Conservation (phyloP, 2,797 vertebrate species). For the Characodon lateralis region DNA sequence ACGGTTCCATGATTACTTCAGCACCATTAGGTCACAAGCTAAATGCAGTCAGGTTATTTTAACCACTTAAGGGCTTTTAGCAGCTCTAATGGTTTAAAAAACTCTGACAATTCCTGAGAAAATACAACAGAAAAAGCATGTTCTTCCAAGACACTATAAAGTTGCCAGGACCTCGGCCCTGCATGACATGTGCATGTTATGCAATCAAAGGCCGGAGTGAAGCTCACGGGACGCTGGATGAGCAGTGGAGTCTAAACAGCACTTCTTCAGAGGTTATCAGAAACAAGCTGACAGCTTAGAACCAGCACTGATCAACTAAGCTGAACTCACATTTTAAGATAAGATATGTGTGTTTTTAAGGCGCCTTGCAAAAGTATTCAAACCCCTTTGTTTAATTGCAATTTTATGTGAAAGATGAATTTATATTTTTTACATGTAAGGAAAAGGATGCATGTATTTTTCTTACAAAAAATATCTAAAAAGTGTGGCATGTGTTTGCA, state of each 20-base stretch:
- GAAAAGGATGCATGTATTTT: too few relatives aligned
- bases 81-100: slow-evolving; percentile 50
- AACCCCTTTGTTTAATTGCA: not conserved
- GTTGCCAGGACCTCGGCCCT: slow-evolving; percentile 38
- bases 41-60: slow-evolving; percentile 36
- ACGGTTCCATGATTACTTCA: slow-evolving; percentile 35
- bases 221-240: slow-evolving; percentile 53
- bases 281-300: slow-evolving; percentile 20
- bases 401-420: not conserved
- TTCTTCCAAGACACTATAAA: slow-evolving; percentile 56
- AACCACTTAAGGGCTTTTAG: slow-evolving; percentile 12
- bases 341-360: not conserved
- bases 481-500: too few relatives aligned
- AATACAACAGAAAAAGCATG: slow-evolving; percentile 37
- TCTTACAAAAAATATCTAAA: too few relatives aligned
- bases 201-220: slow-evolving; percentile 45
- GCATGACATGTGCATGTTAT: slow-evolving; percentile 46
- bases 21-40: slow-evolving; percentile 35
- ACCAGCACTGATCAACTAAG: slow-evolving; percentile 17
- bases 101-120: slow-evolving; percentile 44
- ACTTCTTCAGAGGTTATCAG: slow-evolving; percentile 45
- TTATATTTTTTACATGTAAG: not conserved
- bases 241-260: slow-evolving; percentile 24
- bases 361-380: not conserved
- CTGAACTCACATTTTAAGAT: not conserved